Conservation (phyloP, 2,888 invertebrate genomes). For the Metallyticus violacea region DNA sequence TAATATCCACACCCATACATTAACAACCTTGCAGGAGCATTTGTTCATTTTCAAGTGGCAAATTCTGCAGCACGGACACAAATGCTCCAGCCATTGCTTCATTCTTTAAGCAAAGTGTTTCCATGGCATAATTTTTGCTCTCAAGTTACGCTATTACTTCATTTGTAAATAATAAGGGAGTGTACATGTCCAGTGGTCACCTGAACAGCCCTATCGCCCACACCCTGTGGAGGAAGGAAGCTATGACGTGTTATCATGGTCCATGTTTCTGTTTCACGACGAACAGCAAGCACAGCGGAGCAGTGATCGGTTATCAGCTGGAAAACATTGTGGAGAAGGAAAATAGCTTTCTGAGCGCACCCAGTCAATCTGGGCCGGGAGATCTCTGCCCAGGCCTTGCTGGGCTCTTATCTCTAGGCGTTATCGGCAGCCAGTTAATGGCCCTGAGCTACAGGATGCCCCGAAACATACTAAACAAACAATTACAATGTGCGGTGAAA, state of each 20-base stretch:
- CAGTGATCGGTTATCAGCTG: constrained; percentile 15
- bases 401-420: constrained; percentile 9
- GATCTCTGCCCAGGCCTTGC: constrained; percentile 7
- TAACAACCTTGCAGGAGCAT: too few relatives aligned
- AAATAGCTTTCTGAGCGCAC: constrained; percentile 19
- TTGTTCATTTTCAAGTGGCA: too few relatives aligned
- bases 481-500: too few relatives aligned
- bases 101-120: too few relatives aligned
- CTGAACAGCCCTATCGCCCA: not conserved
- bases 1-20: too few relatives aligned
- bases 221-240: not conserved
- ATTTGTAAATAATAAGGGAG: too few relatives aligned
- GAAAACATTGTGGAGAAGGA: constrained; percentile 14
- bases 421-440: constrained; percentile 15
- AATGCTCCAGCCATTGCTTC: too few relatives aligned
- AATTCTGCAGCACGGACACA: too few relatives aligned
- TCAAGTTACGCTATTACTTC: too few relatives aligned
- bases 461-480: not conserved
- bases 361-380: constrained; percentile 14
- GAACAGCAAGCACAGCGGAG: not conserved
- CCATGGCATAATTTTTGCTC: too few relatives aligned
- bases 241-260: constrained; percentile 1
- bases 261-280: not conserved
- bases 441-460: not conserved
- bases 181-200: too few relatives aligned